These are phyloP conservation scores for Camponotus fellah DNA, from an alignment of 2,888 invertebrate species.

Conservation along the genomic window DNA sequence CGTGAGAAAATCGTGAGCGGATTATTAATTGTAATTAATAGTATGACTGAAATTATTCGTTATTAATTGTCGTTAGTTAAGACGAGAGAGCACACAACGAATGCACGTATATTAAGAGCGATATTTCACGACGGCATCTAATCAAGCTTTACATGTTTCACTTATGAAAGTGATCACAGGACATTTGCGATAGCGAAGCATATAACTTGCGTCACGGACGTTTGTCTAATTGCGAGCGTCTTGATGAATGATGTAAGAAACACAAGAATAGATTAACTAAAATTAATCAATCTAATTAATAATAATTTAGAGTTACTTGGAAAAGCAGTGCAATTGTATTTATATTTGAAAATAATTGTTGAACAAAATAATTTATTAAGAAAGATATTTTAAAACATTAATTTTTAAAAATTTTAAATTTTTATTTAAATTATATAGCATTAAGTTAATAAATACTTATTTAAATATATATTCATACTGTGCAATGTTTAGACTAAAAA, in stretches of 20 bases:
- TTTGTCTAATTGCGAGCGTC: conserved; percentile 41
- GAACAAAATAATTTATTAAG: not conserved
- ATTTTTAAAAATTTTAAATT: not conserved
- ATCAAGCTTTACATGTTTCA: conserved; percentile 44
- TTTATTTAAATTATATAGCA: not conserved
- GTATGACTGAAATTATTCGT: conserved; percentile 24
- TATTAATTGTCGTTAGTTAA: conserved; percentile 40
- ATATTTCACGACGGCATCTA: conserved; percentile 46
- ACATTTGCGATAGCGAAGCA: conserved; percentile 30
- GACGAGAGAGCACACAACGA: conserved; percentile 9
- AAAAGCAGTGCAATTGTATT: not conserved
- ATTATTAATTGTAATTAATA: conserved; percentile 51
- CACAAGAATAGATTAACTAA: no score
- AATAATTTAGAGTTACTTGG: not conserved
- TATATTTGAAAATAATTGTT: not conserved
- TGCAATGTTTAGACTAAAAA: no score
- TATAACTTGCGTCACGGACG: conserved; percentile 21
- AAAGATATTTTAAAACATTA: not conserved
- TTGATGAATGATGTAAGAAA: not conserved
- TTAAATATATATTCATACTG: not conserved
- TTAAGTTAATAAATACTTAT: not conserved
- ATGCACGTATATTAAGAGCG: conserved; percentile 37
- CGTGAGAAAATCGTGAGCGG: conserved; percentile 41
- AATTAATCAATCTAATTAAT: not conserved
- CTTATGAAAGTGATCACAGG: conserved; percentile 45